Evolutionary conservation across 2,113 vertebrate species (phyloP), one percentile per base, ranked within the genome.

Genomic region (Glaucidium brasilianum): DNA sequence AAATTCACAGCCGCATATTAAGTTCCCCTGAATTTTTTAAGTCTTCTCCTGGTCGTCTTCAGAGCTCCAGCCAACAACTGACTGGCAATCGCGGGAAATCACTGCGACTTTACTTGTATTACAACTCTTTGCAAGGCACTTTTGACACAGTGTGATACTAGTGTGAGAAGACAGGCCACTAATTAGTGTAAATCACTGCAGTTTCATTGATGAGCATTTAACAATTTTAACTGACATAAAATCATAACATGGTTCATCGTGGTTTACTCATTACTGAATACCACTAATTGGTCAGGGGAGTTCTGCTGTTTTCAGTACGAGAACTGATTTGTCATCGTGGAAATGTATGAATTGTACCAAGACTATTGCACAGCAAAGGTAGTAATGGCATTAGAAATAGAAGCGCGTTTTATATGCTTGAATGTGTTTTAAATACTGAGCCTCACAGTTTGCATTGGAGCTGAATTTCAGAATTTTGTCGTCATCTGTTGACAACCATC

Each of bases 401-500:
- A 58, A 89, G 81, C 53, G 79, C 56, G 80, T 62, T 92, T 76
- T 67, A 37, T 19, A 66, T 2, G 9, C 41, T 91, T 2, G 1
- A 79, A 59, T 39, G 34, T 43, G 45, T 87, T 95, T 92, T 89
- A 93, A 91, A 84, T 90, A 87, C 32, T 37, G n/a, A 88, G 55
- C 89, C 67, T 87, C 62, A 71, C 89, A 83, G 63, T 90, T 85
- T 96, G 87, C 41, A 58, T 63, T 84, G 59, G 83, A 86, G 97
- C 45, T 39, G 6, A 53, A 88, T 80, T 94, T 96, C 35, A 62
- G 67, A 94, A 86, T 91, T 92, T 75, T 39, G 29, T 35, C 86
- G 92, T 80, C 69, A 78, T 71, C 82, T 90, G 68, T 83, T 96
- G 88, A 94, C 79, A 90, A 49, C 92, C 79, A 95, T 88, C 90